Conservation (phyloP, 2,797 vertebrate species). For the Typhlichthys eigenmanni region DNA sequence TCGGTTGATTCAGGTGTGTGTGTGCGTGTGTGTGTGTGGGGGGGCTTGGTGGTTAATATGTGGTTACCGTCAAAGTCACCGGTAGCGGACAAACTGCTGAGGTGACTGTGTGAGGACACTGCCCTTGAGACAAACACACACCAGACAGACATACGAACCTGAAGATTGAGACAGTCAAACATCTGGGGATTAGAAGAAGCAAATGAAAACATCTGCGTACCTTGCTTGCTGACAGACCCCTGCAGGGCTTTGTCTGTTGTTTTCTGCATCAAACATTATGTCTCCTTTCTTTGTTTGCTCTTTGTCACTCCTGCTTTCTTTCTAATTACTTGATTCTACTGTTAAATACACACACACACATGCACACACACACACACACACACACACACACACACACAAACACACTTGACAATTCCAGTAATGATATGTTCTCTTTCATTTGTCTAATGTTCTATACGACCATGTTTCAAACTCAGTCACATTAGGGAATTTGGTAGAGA, state of each 20-base stretch:
- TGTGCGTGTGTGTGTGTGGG: slow-evolving; percentile 24
- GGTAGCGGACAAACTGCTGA: slow-evolving; percentile 30
- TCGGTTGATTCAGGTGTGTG: slow-evolving; percentile 34
- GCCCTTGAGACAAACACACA: slow-evolving; percentile 63
- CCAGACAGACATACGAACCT: slow-evolving; percentile 56
- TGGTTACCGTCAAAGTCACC: slow-evolving; percentile 58
- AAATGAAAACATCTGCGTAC: slow-evolving; percentile 66
- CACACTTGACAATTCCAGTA: slow-evolving; percentile 5
- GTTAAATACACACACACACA: slow-evolving; percentile 31
- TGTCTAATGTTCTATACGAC: slow-evolving; percentile 21
- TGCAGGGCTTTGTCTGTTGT: slow-evolving; percentile 71
- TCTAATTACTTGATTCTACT: slow-evolving; percentile 2
- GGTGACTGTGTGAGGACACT: slow-evolving; percentile 53
- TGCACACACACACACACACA: slow-evolving; percentile 16
- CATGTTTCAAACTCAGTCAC: slow-evolving; percentile 23
- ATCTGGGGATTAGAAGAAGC: slow-evolving; percentile 52
- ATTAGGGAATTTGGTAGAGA: slow-evolving; percentile 34
- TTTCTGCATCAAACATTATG: slow-evolving; percentile 57
- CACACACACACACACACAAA: slow-evolving; percentile 26
- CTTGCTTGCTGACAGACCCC: slow-evolving; percentile 73
- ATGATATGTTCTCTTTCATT: slow-evolving; percentile 33
- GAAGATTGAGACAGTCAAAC: slow-evolving; percentile 62
- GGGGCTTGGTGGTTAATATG: slow-evolving; percentile 48
- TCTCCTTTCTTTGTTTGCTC: slow-evolving; percentile 27
- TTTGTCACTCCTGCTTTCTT: slow-evolving; percentile 24